Percentiles rank a stretch among this genome's conserved stretches.
phyloP scores from a whole-genome alignment of 2,113 vertebrate genomes.

The Trachemys scripta region DNA sequence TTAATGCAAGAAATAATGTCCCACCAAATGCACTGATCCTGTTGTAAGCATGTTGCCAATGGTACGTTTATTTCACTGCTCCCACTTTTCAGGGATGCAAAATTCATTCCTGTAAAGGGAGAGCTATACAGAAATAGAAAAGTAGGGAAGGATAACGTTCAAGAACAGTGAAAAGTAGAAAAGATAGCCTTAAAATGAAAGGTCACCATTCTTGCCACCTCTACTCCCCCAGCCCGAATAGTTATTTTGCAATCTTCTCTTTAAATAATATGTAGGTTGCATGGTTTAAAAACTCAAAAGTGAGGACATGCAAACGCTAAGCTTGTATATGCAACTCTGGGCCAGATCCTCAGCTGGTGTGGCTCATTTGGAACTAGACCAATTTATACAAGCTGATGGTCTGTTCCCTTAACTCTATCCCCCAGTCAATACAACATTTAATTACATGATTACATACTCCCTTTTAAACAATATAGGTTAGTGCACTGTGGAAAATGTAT shows the following conservation, averaged over 20 bases:
- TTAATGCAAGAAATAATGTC: neutral
- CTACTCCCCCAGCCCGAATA: no score
- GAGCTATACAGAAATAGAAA: neutral
- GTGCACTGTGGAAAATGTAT: neutral
- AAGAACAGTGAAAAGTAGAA: neutral
- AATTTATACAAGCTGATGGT: neutral
- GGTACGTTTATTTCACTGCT: neutral
- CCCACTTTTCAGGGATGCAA: neutral
- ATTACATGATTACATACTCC: neutral
- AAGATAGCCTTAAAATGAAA: neutral
- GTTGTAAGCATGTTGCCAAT: neutral
- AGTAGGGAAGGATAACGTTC: neutral
- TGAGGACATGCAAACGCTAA: neutral
- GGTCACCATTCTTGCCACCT: neutral
- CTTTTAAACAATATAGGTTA: neutral
- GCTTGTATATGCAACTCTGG: accelerated
- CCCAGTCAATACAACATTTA: neutral
- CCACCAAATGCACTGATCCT: neutral
- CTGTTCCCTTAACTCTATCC: neutral
- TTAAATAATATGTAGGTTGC: neutral
- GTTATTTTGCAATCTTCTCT: neutral
- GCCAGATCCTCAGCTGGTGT: neutral
- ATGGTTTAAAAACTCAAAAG: neutral
- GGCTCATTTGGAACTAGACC: neutral
- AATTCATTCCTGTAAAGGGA: neutral